phyloP scores from a whole-genome alignment of 2,113 vertebrate genomes.

The Gymnocephalus cernua region DNA sequence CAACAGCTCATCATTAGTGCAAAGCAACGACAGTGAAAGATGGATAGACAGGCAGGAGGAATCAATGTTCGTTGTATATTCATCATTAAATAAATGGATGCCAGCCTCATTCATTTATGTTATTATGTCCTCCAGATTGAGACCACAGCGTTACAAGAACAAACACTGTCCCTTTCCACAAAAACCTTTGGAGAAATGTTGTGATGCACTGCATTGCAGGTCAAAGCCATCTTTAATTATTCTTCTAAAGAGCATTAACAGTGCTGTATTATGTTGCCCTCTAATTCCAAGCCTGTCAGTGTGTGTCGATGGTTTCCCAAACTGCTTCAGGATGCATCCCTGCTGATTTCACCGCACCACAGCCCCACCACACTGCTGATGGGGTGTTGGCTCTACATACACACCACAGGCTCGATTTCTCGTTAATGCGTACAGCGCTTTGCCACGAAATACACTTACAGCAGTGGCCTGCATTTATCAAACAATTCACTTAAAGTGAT shows the following conservation, averaged over 20 bases:
- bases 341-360: conserved; percentile 29
- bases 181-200: not conserved
- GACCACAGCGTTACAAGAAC: not conserved
- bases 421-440: conserved; percentile 26
- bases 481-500: conserved; percentile 17
- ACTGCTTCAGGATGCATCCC: conserved; percentile 48
- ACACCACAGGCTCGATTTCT: conserved; percentile 25
- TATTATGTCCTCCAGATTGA: not conserved
- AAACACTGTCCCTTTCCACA: not conserved
- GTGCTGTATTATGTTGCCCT: conserved; percentile 32
- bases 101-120: not conserved
- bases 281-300: conserved; percentile 31
- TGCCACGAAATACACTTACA: conserved; percentile 23
- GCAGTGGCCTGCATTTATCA: conserved; percentile 19
- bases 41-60: not conserved
- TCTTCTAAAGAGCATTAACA: not conserved
- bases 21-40: not conserved
- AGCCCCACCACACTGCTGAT: conserved; percentile 11
- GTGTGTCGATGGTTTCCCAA: conserved; percentile 35
- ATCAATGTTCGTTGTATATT: not conserved
- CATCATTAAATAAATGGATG: conserved; percentile 3
- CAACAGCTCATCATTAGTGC: not conserved
- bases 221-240: conserved; percentile 19
- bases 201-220: no score
- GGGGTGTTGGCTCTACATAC: conserved; percentile 42